phyloP scores from a whole-genome alignment of 2,888 invertebrate genomes.

The Nematopogon swammerdamellus region DNA sequence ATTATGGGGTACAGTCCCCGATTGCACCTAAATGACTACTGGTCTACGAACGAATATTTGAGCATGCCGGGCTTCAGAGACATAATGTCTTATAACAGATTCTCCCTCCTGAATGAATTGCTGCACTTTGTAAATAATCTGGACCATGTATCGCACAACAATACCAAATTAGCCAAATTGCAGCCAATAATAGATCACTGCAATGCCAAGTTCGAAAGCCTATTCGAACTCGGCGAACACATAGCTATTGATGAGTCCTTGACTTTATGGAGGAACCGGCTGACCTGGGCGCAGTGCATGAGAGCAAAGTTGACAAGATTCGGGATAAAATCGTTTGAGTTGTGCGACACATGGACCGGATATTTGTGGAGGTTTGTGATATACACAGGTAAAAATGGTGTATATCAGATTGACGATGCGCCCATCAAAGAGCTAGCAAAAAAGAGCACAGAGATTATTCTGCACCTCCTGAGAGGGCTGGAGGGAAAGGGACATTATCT shows the following conservation, averaged over 20 bases:
- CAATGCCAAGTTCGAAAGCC: background rate
- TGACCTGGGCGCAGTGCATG: conserved; percentile 13
- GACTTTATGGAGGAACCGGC: too few species aligned
- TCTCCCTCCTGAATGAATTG: conserved; percentile 11
- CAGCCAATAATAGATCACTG: conserved; percentile 1
- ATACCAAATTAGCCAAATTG: conserved; percentile 9
- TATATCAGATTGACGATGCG: too few species aligned
- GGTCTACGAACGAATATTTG: conserved; percentile 7
- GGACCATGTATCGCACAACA: too few species aligned
- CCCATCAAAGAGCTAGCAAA: too few species aligned
- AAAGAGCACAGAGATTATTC: too few species aligned
- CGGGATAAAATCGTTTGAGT: conserved; percentile 14
- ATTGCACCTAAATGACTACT: conserved; percentile 10
- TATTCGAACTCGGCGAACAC: too few species aligned
- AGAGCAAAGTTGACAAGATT: too few species aligned
- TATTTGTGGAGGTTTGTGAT: conserved; percentile 10
- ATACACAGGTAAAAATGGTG: too few species aligned
- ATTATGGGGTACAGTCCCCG: conserved; percentile 12
- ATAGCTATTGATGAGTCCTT: conserved; percentile 14
- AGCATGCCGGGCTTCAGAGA: too few species aligned
- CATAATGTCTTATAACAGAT: conserved; percentile 11
- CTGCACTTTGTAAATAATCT: conserved; percentile 12
- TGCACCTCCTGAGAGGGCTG: conserved; percentile 4
- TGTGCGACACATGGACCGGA: conserved; percentile 13
- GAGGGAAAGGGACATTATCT: too few species aligned